Conservation (phyloP, 2,113 vertebrate species). For the Balaeniceps rex region DNA sequence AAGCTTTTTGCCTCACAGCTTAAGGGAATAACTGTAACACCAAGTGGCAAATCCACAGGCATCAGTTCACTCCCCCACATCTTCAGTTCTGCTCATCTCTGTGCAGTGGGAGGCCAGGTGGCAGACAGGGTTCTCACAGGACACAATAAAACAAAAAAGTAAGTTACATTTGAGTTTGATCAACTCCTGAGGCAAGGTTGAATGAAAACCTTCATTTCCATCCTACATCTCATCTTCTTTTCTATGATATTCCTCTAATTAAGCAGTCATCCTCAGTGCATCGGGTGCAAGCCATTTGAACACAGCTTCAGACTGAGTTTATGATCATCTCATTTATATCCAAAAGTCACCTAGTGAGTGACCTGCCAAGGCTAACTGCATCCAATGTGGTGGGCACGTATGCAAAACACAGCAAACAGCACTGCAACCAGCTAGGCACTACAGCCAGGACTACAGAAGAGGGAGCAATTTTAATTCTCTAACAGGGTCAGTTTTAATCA, state of each 20-base stretch:
- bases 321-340: not conserved
- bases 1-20: not conserved
- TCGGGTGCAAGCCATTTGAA: not conserved
- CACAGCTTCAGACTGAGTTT: not conserved
- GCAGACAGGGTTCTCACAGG: not conserved
- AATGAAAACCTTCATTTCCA: not conserved
- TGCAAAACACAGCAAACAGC: not conserved
- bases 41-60: not conserved
- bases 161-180: not conserved
- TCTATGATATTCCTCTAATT: not conserved
- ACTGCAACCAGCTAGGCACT: not conserved
- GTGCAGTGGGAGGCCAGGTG: not conserved
- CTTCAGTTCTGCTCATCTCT: not conserved
- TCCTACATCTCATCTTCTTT: not conserved
- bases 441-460: not conserved
- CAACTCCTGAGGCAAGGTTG: not conserved
- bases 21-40: not conserved
- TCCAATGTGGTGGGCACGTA: rapidly evolving
- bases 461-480: not conserved
- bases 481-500: not conserved
- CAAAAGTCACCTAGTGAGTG: not conserved
- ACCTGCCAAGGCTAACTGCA: not conserved
- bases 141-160: not conserved
- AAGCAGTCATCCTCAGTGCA: not conserved
- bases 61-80: not conserved